Conservation (phyloP, 2,113 vertebrate genomes). For the Cyprinodon variegatus region DNA sequence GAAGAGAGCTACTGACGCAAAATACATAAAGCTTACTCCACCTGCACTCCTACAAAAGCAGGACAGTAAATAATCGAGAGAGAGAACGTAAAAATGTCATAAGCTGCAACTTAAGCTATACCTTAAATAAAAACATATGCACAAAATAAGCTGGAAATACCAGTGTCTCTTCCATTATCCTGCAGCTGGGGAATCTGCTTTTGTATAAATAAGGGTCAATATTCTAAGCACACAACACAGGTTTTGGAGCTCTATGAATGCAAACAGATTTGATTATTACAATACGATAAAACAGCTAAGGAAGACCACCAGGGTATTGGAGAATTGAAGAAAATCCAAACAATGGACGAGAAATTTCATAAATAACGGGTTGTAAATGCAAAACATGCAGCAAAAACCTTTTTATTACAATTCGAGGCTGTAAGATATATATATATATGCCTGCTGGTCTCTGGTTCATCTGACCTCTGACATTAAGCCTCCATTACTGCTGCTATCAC, state of each 20-base stretch:
- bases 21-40: neutral
- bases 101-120: neutral
- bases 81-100: neutral
- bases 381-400: slow-evolving; percentile 15
- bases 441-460: slow-evolving; percentile 1
- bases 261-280: slow-evolving; percentile 37
- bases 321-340: slow-evolving; percentile 1
- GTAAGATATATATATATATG: slow-evolving; percentile 10
- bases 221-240: slow-evolving; percentile 34
- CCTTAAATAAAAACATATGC: slow-evolving; percentile 22
- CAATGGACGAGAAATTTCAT: neutral
- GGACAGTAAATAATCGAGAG: neutral
- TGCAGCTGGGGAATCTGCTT: slow-evolving; percentile 33
- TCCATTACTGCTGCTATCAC: neutral
- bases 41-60: neutral
- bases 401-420: slow-evolving; percentile 25
- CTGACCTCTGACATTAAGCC: slow-evolving; percentile 23
- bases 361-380: slow-evolving; percentile 18
- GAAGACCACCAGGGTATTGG: slow-evolving; percentile 1
- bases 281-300: slow-evolving; percentile 37
- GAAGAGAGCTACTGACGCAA: neutral
- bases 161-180: slow-evolving; percentile 31
- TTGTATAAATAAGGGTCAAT: slow-evolving; percentile 42
- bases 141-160: slow-evolving; percentile 17
- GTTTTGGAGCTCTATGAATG: slow-evolving; percentile 22